Evolutionary conservation across 2,888 invertebrate species (phyloP), one percentile per base, ranked within the genome.

Genomic region (Harpagoxenus sublaevis): DNA sequence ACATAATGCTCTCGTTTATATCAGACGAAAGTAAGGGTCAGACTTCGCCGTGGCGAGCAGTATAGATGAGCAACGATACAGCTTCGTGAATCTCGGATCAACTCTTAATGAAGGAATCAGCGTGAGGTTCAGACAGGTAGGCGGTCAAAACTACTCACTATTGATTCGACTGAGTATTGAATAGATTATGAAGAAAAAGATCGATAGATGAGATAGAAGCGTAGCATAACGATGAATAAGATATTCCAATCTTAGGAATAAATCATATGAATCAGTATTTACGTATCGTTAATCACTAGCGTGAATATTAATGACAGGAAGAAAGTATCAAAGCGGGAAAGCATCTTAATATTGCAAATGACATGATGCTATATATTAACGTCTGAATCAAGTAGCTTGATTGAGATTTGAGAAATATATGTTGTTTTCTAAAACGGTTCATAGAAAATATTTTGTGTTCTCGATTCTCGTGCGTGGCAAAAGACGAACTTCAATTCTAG

Each of bases 1-100:
- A 92, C 91, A 91, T 92, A 93, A 93, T 92, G 90, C 92, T 93
- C 92, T 89, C 92, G 91, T 92, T 91, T 31, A 60, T 74, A 74
- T 62, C 39, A 39, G 53, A 78, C 42, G 53, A 74, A 63, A 83
- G 45, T 42, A 79, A 53, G 31, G 82, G 42, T 62, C 71, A 78
- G 35, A 62, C 42, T 31, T 62, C n/a, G 45, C 28, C 45, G 28
- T 15, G 35, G 23, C 18, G 53, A 31, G 8, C 35, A 5, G 2
- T 48, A 23, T 12, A 39, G 75, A 48, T 62, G 45, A 74, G n/a
- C 75, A 39, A 35, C 48, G 48, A 63, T 66, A 28, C 39, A 23
- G 62, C 9, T 51, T n/a, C 57, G 51, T 75, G 60, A 79, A 81
- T 77, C 57, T 23, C 48, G 75, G 60, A 35, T 79, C 55, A n/a